Conservation (phyloP, 2,797 vertebrate species). For the Mormyrops attenuatus region DNA sequence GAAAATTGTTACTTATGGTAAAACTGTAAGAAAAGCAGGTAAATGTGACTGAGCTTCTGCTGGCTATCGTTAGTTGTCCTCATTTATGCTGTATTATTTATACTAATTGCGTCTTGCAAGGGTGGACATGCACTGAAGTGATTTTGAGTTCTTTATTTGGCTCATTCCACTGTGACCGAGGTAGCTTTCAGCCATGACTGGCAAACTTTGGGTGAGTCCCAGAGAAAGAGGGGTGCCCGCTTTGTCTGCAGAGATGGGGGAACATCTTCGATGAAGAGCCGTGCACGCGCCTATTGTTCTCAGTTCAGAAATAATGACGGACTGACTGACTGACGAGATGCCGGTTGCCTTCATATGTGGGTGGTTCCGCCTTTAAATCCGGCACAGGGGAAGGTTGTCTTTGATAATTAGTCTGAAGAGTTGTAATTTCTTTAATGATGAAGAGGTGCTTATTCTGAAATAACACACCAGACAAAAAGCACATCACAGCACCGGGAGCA, state of each 20-base stretch:
- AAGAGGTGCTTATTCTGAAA: background rate
- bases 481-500: background rate
- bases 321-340: constrained; percentile 5
- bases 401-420: constrained; percentile 10
- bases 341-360: background rate
- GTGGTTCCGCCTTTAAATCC: background rate
- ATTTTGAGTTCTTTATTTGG: background rate
- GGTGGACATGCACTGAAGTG: background rate
- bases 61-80: background rate
- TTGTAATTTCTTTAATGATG: constrained; percentile 15
- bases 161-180: background rate
- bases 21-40: background rate
- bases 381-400: constrained; percentile 6
- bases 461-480: background rate
- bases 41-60: background rate
- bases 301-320: constrained; percentile 8
- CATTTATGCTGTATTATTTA: background rate
- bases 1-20: background rate
- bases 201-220: background rate
- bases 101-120: background rate
- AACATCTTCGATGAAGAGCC: background rate
- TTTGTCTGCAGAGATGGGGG: background rate
- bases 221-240: background rate
- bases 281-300: background rate
- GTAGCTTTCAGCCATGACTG: background rate